Evolutionary conservation across 2,797 vertebrate genomes (phyloP).

Genomic region (Chrosomus eos): DNA sequence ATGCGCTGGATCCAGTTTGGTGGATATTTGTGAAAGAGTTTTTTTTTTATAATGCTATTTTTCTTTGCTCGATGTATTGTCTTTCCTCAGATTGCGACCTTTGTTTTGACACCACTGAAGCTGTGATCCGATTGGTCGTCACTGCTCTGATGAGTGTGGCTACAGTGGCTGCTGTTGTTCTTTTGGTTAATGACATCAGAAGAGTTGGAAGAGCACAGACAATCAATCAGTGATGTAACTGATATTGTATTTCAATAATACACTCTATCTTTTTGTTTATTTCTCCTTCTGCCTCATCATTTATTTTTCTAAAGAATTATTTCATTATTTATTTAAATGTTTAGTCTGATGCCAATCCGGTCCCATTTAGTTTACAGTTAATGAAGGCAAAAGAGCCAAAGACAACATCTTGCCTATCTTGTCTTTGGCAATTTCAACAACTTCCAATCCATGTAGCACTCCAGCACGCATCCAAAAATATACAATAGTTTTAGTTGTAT

Average conservation of each 20-base stretch:
- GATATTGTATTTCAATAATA: neutral
- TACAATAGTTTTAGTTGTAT: neutral
- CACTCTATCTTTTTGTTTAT: fast-evolving
- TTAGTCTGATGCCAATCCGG: neutral
- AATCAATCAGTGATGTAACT: neutral
- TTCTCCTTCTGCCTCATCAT: neutral
- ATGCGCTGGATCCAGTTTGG: fast-evolving
- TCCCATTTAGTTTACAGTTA: neutral
- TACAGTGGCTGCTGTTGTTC: neutral
- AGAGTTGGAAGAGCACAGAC: neutral
- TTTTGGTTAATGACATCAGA: neutral
- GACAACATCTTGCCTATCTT: neutral
- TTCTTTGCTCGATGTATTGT: neutral
- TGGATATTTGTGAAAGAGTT: neutral
- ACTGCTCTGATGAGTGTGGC: too few species aligned
- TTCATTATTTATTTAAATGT: neutral
- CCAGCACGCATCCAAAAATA: too few species aligned
- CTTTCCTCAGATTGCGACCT: neutral
- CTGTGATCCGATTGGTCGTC: neutral
- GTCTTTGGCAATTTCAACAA: neutral
- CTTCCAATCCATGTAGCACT: neutral
- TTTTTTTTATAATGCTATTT: too few species aligned
- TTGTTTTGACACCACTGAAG: neutral
- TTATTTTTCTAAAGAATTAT: fast-evolving
- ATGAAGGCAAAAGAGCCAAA: too few species aligned